Evolutionary conservation across 2,888 invertebrate genomes (phyloP).

Genomic region (Quadriops clusia): DNA sequence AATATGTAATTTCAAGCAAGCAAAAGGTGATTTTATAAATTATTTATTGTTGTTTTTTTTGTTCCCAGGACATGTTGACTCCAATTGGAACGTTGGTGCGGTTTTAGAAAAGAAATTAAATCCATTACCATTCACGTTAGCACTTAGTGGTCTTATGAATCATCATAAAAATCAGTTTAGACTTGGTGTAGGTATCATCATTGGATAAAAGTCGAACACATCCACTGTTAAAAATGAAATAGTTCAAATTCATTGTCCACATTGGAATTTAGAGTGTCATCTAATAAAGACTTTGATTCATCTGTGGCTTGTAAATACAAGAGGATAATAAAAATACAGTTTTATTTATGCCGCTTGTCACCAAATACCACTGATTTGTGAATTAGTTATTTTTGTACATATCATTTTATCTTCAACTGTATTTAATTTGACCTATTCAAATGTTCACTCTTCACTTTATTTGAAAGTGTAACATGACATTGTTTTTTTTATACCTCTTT

Average conservation of each 20-base stretch:
- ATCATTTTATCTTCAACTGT: no score
- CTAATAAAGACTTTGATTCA: not conserved
- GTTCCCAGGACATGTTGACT: slow-evolving; percentile 73
- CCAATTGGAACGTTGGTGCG: slow-evolving; percentile 87
- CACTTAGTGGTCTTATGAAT: slow-evolving; percentile 84
- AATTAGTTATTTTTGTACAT: no score
- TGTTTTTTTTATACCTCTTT: slow-evolving; percentile 3
- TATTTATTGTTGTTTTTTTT: slow-evolving; percentile 10
- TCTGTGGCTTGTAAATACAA: slow-evolving; percentile 1
- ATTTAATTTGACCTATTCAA: no score
- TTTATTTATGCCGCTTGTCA: no score
- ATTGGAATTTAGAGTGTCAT: not conserved
- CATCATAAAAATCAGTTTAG: slow-evolving; percentile 86
- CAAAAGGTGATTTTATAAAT: no score
- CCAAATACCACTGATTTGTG: no score
- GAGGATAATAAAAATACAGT: slow-evolving; percentile 7
- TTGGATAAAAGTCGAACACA: slow-evolving; percentile 63
- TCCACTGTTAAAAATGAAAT: slow-evolving; percentile 1
- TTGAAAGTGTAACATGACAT: slow-evolving; percentile 1
- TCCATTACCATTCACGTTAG: slow-evolving; percentile 88
- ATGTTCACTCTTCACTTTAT: slow-evolving; percentile 3
- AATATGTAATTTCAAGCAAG: no score
- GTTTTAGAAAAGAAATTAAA: slow-evolving; percentile 88
- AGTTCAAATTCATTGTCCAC: not conserved
- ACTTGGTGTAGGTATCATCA: slow-evolving; percentile 88